These are phyloP conservation scores for Okamejei kenojei DNA, from an alignment of 2,797 vertebrate species.

Conservation along the genomic window DNA sequence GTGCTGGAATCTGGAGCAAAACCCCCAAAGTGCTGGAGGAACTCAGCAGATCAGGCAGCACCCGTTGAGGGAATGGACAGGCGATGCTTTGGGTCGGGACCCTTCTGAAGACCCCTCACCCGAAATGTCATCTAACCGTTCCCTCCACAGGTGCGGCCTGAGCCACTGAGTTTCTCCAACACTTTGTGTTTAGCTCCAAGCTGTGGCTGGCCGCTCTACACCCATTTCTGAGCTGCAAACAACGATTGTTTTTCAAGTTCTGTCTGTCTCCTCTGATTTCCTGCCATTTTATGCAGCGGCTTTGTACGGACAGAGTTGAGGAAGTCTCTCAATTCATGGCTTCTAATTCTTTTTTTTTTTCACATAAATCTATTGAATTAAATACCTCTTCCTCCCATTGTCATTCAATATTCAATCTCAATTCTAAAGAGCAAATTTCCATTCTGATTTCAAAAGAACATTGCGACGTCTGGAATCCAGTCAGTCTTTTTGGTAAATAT, in stretches of 20 bases:
- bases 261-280: constrained; percentile 15
- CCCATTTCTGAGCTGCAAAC: not conserved
- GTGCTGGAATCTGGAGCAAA: no score
- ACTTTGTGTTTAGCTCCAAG: no score
- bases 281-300: not conserved
- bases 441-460: not conserved
- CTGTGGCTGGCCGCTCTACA: no score
- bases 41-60: no score
- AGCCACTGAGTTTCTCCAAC: no score
- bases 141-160: no score
- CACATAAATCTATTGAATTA: not conserved
- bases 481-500: not conserved
- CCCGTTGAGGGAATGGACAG: no score
- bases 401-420: not conserved
- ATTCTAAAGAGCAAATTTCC: not conserved
- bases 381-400: not conserved
- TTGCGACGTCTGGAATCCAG: not conserved
- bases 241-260: not conserved
- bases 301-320: not conserved
- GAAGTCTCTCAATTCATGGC: not conserved
- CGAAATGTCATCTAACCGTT: no score
- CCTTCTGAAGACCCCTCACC: no score
- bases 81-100: no score
- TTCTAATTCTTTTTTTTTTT: not conserved
- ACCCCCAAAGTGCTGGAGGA: no score